Evolutionary conservation across 1,140 invertebrate species (phyloP).

Genomic region (Carcinoscorpius rotundicauda): DNA sequence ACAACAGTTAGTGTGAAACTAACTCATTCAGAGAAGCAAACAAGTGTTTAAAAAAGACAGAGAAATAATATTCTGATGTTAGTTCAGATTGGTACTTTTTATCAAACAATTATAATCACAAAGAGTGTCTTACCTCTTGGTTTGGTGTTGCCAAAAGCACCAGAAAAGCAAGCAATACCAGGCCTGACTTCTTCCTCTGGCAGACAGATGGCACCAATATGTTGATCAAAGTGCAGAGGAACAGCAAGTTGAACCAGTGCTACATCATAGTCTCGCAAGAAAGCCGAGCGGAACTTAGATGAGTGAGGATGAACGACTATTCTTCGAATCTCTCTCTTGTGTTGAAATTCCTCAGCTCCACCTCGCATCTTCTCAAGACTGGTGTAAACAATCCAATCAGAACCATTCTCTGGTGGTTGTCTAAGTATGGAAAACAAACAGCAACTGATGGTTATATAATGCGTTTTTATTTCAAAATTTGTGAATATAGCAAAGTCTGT

Average conservation of each 20-base stretch:
- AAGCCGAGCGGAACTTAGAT: constrained; percentile 18
- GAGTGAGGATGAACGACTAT: constrained; percentile 19
- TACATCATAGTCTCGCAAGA: constrained; percentile 37
- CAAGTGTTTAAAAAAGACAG: too few species aligned
- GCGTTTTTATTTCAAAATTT: background rate
- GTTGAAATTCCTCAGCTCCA: too few species aligned
- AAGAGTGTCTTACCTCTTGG: too few species aligned
- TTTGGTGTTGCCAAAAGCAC: constrained; percentile 10
- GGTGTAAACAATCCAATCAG: constrained; percentile 12
- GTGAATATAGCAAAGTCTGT: too few species aligned
- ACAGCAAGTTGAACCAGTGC: constrained; percentile 41
- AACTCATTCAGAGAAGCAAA: too few species aligned
- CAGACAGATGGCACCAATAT: constrained; percentile 45
- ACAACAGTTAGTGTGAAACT: too few species aligned
- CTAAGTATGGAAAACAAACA: constrained; percentile 1
- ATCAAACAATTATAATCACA: too few species aligned
- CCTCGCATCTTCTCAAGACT: too few species aligned
- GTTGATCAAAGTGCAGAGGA: constrained; percentile 39
- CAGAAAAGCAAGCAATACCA: constrained; percentile 20
- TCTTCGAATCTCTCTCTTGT: constrained; percentile 7
- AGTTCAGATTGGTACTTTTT: too few species aligned
- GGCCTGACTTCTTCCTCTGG: constrained; percentile 34
- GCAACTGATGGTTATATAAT: background rate
- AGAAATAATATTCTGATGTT: too few species aligned
- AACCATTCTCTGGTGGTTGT: constrained; percentile 12